phyloP scores from a whole-genome alignment of 2,113 vertebrate genomes.

The Phylloscopus trochilus region DNA sequence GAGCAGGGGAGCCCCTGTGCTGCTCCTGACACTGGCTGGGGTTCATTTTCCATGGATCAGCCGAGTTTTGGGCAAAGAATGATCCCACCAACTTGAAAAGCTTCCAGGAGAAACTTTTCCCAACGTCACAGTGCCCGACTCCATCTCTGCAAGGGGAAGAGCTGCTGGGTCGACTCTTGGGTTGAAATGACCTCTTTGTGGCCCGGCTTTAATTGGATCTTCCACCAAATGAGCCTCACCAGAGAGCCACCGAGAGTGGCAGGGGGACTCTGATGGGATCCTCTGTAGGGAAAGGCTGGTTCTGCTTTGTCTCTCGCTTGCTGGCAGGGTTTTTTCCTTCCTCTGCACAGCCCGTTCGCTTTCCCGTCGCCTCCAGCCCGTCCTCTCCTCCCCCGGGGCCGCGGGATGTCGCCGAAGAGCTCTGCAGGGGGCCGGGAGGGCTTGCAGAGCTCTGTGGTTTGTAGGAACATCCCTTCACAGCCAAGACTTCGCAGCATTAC shows the following conservation, averaged over 20 bases:
- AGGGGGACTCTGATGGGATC: not conserved
- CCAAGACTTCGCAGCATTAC: not conserved
- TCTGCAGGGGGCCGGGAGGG: not conserved
- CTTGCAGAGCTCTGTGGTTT: not conserved
- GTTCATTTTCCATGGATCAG: not conserved
- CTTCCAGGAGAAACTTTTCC: not conserved
- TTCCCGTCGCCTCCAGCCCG: not conserved
- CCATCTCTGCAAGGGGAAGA: not conserved
- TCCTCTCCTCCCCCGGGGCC: not conserved
- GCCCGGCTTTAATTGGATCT: not conserved
- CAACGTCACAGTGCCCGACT: fast-evolving
- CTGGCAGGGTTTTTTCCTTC: not conserved
- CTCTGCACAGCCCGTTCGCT: not conserved
- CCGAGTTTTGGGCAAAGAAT: not conserved
- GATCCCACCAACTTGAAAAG: not conserved
- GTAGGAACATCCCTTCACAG: not conserved
- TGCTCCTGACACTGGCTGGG: fast-evolving
- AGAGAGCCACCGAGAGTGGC: not conserved
- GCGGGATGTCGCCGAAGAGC: not conserved
- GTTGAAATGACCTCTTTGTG: not conserved
- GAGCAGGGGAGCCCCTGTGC: not conserved
- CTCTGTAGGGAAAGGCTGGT: fast-evolving
- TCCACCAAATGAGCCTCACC: not conserved
- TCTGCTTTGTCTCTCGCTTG: not conserved
- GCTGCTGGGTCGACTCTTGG: not conserved